Evolutionary conservation across 2,113 vertebrate genomes (phyloP), one percentile per base, ranked within the genome.

Genomic region (Piprites chloris): DNA sequence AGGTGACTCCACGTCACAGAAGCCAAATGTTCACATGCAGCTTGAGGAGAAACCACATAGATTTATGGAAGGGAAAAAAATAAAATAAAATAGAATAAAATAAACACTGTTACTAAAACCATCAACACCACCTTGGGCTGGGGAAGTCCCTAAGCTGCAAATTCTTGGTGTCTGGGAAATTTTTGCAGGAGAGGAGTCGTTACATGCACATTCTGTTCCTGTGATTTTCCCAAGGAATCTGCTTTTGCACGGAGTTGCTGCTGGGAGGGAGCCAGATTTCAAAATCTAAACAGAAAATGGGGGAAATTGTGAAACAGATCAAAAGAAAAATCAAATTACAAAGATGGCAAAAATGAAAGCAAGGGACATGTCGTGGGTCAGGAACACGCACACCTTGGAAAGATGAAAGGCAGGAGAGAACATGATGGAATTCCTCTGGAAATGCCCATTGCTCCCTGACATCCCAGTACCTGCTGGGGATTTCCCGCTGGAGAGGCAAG

Each of bases 241-340:
- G 71, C 87, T 75, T 85, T 71, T 89, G 59, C 69, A 47, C 61
- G 44, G 37, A 8, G 17, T 37, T 49, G 6, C 92, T 88, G 46
- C 90, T 93, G 88, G 79, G 59, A 35, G 33, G 9, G 28, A 94
- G 85, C 85, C 92, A 91, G 32, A 20, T 59, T 50, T 65, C 67
- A 73, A 87, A 90, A 90, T 35, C 74, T 53, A 49, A 76, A 85
- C 67, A 90, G 78, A 90, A 94, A 93, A 82, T 14, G 0, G 8
- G 81, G 69, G 53, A 87, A 94, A 93, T 30, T 56, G 68, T 35
- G 80, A 58, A 91, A 74, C 4, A 66, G 77, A 91, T 91, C 77
- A 91, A 92, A 94, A 91, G 50, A 21, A 66, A 95, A 86, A 90
- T 90, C 72, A 49, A 69, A 95, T 92, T 92, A 92, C 89, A 92